phyloP scores from a whole-genome alignment of 2,113 vertebrate genomes.

The Lichenostomus cassidix region DNA sequence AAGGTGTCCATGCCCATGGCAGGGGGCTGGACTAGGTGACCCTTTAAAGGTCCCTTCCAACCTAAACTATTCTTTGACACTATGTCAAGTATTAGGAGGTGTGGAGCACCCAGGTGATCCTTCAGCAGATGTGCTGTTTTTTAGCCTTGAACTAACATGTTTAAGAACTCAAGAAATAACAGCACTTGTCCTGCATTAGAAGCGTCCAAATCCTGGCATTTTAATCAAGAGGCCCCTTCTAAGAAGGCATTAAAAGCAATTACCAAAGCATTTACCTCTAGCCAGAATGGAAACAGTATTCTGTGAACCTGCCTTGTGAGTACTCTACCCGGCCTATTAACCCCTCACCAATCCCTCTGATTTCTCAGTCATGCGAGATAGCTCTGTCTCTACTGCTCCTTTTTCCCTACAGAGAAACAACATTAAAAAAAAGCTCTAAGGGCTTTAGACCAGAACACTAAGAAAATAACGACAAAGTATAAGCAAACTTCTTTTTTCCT shows the following conservation, averaged over 20 bases:
- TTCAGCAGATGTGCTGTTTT: not conserved
- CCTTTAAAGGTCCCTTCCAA: not conserved
- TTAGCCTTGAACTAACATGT: not conserved
- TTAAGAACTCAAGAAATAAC: not conserved
- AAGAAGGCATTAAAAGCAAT: not conserved
- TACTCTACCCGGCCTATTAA: not conserved
- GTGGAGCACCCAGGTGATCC: not conserved
- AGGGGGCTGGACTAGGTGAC: not conserved
- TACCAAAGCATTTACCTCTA: not conserved
- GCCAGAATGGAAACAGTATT: not conserved
- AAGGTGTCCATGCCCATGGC: not conserved
- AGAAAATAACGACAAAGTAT: constrained; percentile 14
- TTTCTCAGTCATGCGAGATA: not conserved
- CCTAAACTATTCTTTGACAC: not conserved
- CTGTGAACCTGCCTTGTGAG: not conserved
- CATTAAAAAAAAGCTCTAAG: not conserved
- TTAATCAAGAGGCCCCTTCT: not conserved
- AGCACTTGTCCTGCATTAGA: not conserved
- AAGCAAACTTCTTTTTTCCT: constrained; percentile 24
- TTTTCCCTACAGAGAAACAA: not conserved
- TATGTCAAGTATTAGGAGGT: not conserved
- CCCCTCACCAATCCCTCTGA: not conserved
- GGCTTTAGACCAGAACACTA: not conserved
- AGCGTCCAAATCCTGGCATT: not conserved
- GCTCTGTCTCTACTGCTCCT: not conserved